Base-by-base conservation (phyloP, 37 sponge, comb jelly and placozoan species). In the Corticium candelabrum region DNA sequence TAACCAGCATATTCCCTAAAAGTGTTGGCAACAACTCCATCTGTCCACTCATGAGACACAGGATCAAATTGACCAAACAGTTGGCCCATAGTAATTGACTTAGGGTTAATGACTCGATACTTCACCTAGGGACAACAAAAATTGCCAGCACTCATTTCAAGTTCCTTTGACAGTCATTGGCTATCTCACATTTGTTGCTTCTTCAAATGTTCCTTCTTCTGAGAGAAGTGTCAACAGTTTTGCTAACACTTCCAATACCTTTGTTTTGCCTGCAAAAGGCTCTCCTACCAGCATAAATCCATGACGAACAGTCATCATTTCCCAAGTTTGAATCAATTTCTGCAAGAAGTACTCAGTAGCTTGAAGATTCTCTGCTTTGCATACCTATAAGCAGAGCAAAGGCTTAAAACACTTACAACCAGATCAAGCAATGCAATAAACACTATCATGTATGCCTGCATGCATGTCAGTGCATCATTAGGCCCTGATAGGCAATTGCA, bases 31-130 rank as follows among this genome's bases (percentile, higher is more conserved):
- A 97, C 89, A 5, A 94, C 88, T 21, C 99, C 99, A 81, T 97
- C 99, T 2, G 99, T 94, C 99, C 99, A 97, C 77, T 97, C 99
- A 56, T 97, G 99, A 7, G 99, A 97, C 21, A 97, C 92, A 56
- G 95, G 99, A 50, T 97, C 99, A 89, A 97, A 97, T 86, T 97
- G 99, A 34, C 99, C 99, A 82, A 91, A 97, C 50, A 97, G 86
- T 68, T 94, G 89, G 2, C 99, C 99, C 99, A 97, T 91, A 1
- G 99, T 91, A 77, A 97, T 85, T 40, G 93, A 78, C 90, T 97
- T 97, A 3, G 99, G 99, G 74, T 97, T 97, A 77, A 97, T 89
- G 41, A 97, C 93, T 11, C 84, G 41, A 34, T 76, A 76, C 11
- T 40, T 4, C 3, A 40, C 77, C 73, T 70, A 15, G 73, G 21